A percentile compares a stretch with the other conserved stretches of the same genome.
phyloP scores from a whole-genome alignment of 2,797 vertebrate species.

The Pipistrellus pipistrellus region DNA sequence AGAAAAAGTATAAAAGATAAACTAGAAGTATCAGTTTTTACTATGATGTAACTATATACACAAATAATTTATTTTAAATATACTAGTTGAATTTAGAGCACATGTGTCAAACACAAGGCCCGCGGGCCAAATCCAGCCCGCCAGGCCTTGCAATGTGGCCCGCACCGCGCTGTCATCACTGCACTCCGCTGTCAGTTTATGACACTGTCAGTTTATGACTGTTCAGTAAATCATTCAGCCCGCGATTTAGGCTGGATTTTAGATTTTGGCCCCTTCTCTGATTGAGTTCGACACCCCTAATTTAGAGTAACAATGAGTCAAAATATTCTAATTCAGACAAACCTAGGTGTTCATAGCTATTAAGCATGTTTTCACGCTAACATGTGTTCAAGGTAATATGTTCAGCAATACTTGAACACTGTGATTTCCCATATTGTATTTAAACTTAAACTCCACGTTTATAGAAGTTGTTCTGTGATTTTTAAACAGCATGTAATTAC shows the following conservation, averaged over 20 bases:
- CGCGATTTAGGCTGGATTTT: no score
- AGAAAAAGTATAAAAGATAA: neutral
- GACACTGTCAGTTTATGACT: no score
- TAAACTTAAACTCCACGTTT: neutral
- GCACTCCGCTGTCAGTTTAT: no score
- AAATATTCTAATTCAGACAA: conserved; percentile 40
- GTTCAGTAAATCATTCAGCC: no score
- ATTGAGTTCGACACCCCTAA: no score
- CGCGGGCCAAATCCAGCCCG: no score
- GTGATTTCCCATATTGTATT: neutral
- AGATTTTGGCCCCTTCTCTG: no score
- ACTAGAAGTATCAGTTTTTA: neutral
- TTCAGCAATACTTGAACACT: neutral
- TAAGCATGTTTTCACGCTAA: neutral
- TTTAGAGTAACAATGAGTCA: neutral
- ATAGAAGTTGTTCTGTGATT: neutral
- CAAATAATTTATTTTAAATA: neutral
- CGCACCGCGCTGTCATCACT: no score
- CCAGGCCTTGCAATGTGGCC: no score
- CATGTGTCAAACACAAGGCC: no score
- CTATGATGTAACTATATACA: neutral
- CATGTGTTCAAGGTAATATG: no score
- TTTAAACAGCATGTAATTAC: neutral
- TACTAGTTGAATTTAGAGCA: neutral
- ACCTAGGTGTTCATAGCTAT: neutral